These are phyloP conservation scores for Ploceus nigricollis DNA, from an alignment of 2,113 vertebrate genomes.

Conservation along the genomic window DNA sequence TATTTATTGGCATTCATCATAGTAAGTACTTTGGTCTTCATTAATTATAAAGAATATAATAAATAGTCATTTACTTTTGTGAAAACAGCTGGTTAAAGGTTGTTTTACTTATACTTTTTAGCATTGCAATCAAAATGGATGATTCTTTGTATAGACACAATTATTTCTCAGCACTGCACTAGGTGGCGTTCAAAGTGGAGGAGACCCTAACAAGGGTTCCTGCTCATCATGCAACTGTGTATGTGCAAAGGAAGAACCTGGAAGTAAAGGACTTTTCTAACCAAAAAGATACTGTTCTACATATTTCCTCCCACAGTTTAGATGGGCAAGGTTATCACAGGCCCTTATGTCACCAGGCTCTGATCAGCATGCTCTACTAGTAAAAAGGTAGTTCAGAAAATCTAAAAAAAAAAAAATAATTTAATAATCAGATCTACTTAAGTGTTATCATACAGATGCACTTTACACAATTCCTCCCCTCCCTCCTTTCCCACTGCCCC, in stretches of 20 bases:
- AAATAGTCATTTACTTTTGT: conserved; percentile 40
- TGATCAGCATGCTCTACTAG: background rate
- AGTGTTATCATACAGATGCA: background rate
- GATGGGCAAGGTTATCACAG: background rate
- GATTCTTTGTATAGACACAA: background rate
- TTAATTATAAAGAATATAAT: conserved; percentile 48
- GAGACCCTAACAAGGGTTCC: background rate
- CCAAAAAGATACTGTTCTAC: background rate
- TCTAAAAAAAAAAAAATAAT: background rate
- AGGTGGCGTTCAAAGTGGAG: background rate
- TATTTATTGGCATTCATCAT: conserved; percentile 56
- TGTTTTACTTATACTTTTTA: background rate
- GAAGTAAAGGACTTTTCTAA: background rate
- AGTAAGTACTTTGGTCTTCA: conserved; percentile 28
- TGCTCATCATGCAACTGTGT: background rate
- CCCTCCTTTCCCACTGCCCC: background rate
- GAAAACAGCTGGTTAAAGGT: conserved; percentile 50
- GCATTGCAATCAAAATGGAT: background rate
- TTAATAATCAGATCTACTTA: background rate
- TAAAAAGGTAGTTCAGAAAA: background rate
- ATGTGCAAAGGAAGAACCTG: background rate
- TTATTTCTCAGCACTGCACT: background rate
- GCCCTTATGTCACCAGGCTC: background rate
- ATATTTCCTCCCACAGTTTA: background rate
- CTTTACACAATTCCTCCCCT: background rate